These are phyloP conservation scores for Nannoperca obscura DNA, from an alignment of 2,797 vertebrate species.

Conservation along the genomic window DNA sequence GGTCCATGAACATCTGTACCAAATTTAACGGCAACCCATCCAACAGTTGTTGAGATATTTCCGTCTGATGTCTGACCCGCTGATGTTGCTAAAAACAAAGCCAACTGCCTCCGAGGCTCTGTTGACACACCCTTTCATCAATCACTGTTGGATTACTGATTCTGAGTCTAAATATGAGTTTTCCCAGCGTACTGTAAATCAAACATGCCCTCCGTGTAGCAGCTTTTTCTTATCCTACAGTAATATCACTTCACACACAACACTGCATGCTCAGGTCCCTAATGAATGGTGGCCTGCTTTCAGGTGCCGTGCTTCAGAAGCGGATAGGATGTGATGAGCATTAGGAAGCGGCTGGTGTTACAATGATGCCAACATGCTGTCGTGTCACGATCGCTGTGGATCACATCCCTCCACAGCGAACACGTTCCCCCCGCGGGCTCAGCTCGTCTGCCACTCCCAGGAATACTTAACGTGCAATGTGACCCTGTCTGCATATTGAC, in stretches of 20 bases:
- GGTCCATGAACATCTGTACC: not conserved
- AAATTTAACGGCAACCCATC: too few species aligned
- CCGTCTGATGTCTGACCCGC: too few species aligned
- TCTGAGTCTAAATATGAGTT: too few species aligned
- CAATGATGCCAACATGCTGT: conserved; percentile 34
- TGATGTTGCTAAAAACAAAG: too few species aligned
- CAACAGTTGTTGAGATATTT: too few species aligned
- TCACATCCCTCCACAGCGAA: conserved; percentile 33
- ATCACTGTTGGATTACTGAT: too few species aligned
- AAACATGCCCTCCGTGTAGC: not conserved
- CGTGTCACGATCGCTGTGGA: conserved; percentile 28
- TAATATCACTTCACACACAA: not conserved
- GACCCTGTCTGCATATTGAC: conserved; percentile 24
- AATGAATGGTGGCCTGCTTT: conserved; percentile 1
- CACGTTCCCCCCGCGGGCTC: conserved; percentile 7
- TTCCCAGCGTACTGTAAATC: not conserved
- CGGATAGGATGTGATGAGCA: conserved; percentile 27
- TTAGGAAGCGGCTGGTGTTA: conserved; percentile 27
- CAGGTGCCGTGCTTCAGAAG: not conserved
- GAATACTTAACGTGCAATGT: conserved; percentile 35
- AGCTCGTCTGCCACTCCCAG: conserved; percentile 47
- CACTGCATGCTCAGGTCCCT: not conserved
- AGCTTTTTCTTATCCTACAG: not conserved
- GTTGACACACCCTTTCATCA: too few species aligned
- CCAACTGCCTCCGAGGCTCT: too few species aligned